Evolutionary conservation across 2,113 vertebrate species (phyloP).

Genomic region (Tyrannus savana): DNA sequence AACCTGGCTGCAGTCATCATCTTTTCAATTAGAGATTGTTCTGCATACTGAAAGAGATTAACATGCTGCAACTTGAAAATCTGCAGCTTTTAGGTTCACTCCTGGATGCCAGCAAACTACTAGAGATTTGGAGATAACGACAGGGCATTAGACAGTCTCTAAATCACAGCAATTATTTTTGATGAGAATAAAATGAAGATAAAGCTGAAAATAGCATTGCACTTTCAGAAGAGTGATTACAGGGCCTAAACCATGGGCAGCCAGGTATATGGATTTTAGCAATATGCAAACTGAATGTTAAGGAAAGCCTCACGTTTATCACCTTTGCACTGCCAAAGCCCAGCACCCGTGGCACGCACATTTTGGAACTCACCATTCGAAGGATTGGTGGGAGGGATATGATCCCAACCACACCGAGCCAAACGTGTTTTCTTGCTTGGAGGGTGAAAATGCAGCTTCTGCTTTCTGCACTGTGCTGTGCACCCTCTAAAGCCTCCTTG

Average conservation of each 20-base stretch:
- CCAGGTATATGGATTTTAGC: not conserved
- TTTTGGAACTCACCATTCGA: not conserved
- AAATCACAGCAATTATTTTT: constrained; percentile 55
- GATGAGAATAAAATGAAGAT: constrained; percentile 57
- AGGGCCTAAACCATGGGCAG: constrained; percentile 24
- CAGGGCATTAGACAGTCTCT: constrained; percentile 38
- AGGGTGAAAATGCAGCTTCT: not conserved
- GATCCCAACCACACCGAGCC: not conserved
- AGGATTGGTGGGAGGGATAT: not conserved
- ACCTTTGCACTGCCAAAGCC: not conserved
- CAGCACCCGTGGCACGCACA: not conserved
- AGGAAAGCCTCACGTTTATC: not conserved
- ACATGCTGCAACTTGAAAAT: constrained; percentile 48
- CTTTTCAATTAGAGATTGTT: not conserved
- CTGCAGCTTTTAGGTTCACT: constrained; percentile 41
- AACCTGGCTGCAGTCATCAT: not conserved
- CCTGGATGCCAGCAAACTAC: constrained; percentile 15
- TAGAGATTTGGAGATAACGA: constrained; percentile 21
- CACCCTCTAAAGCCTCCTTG: not conserved
- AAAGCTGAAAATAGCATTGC: constrained; percentile 43
- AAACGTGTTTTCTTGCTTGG: not conserved
- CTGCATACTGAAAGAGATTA: not conserved
- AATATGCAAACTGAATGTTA: not conserved
- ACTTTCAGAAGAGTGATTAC: constrained; percentile 19
- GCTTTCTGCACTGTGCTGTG: not conserved